Evolutionary conservation across 92 coral and sea anemone species (phyloP), one percentile per base, ranked within the genome.

Genomic region (Palythoa grandiflora): DNA sequence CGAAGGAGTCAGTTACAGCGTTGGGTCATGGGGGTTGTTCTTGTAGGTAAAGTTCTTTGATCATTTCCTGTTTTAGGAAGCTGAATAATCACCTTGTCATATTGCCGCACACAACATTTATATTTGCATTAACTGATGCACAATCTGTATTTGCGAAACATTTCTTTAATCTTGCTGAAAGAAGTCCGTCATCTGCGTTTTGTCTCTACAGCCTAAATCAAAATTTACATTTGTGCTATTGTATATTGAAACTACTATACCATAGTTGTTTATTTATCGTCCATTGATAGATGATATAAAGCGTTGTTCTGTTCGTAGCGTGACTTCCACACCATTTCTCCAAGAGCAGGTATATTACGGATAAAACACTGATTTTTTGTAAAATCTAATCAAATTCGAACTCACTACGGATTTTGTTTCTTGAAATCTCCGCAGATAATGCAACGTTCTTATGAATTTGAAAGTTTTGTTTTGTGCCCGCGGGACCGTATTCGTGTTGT

Each of bases 301-400:
- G 75, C 47, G 86, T 47, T 81, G 75, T 48, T 81, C 75, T 47
- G 86, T 65, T 81, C 86, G 59, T 81, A 81, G 86, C 86, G 86
- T 81, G 86, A 81, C 86, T 81, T 66, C 52, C 28, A 63, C 71
- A 81, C 15, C 60, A 65, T 65, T 53, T 38, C 52, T 48, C 86
- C 86, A 28, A 68, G 19, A 44, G 61, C 20, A 66, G 9, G 61
- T 3, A 47, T 65, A 36, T 21, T 6, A 19, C 40, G 39, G n/a
- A 65, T 11, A 71, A 17, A 66, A 21, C 61, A 19, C 54, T 59
- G 75, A 20, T 66, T 53, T 16, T 47, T 44, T 66, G 35, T 48
- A 81, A 65, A 53, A 65, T 17, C 59, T 13, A 48, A 81, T 37
- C 47, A 28, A 47, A 48, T 44, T 11, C 16, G 1, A 65, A 5